Base-by-base conservation (phyloP, 1,140 invertebrate species). In the Diprion similis region DNA sequence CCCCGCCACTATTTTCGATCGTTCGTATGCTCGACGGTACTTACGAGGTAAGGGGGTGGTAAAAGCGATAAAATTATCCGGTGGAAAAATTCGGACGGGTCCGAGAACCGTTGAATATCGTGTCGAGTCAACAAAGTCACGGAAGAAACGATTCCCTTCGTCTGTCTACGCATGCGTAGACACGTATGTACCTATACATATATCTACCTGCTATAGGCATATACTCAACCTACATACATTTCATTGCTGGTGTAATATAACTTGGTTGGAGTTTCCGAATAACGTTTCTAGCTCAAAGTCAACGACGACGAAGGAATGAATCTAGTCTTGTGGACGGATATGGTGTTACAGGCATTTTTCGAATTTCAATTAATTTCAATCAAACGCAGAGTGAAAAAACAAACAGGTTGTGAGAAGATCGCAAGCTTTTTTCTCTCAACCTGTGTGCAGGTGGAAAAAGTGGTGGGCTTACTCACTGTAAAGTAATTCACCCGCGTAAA, bases 81-180 rank as follows among this genome's bases (percentile, higher is more conserved):
- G 11, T 59, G 51, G 51, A 59, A 59, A 59, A 59, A 59, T 59
- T 59, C 51, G 51, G 51, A 59, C 51, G 51, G 51, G 51, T 59
- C 51, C n/a, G n/a, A 59, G 51, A 59, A 11, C 51, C 51, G 51
- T 59, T 59, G 51, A 59, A 59, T 59, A 59, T 59, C n/a, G 51
- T n/a, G 51, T 59, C 51, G 51, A 59, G 51, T 59, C 51, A 59
- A 59, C 51, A 11, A 59, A 59, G 51, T 59, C 51, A 59, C 51
- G 2, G 51, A 59, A 59, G 51, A n/a, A 59, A 59, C 51, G 24
- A 37, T 37, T 37, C 24, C 24, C 24, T 37, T 37, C 51, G 51
- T 59, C 51, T 59, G 2, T 37, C 24, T 37, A 37, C 24, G 24
- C 24, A 37, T 37, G 24, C 24, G 2, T 37, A 37, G 2, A 37